These are phyloP conservation scores for Diorhabda carinulata DNA, from an alignment of 1,140 invertebrate genomes.

Conservation along the genomic window DNA sequence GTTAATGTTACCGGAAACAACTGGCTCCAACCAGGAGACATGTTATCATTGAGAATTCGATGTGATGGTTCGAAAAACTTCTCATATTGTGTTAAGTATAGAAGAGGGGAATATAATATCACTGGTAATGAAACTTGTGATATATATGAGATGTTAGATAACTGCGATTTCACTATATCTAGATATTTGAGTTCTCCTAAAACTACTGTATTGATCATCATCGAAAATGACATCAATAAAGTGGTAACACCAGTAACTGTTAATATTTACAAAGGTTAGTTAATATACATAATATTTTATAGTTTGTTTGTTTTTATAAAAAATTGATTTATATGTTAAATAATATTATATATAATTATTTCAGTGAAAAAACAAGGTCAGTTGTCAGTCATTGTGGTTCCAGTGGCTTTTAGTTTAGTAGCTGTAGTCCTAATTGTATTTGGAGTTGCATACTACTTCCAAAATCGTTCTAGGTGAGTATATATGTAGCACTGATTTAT, in stretches of 20 bases:
- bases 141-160: slow-evolving; percentile 42
- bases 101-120: slow-evolving; percentile 65
- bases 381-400: slow-evolving; percentile 79
- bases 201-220: slow-evolving; percentile 69
- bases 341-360: slow-evolving; percentile 40
- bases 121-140: slow-evolving; percentile 74
- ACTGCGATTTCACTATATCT: slow-evolving; percentile 60
- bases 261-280: slow-evolving; percentile 75
- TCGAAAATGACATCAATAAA: slow-evolving; percentile 69
- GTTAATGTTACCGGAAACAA: slow-evolving; percentile 65
- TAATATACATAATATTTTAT: too few relatives aligned
- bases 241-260: slow-evolving; percentile 65
- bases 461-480: slow-evolving; percentile 66
- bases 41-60: slow-evolving; percentile 64
- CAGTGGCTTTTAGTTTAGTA: slow-evolving; percentile 70
- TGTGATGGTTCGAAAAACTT: slow-evolving; percentile 71
- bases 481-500: neutral
- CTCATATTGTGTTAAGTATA: slow-evolving; percentile 60
- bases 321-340: too few relatives aligned
- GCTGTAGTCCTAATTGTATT: slow-evolving; percentile 79
- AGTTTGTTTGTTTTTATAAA: too few relatives aligned
- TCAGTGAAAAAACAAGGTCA: slow-evolving; percentile 70
- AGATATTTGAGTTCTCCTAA: slow-evolving; percentile 65
- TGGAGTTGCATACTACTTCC: slow-evolving; percentile 78
- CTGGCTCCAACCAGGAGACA: slow-evolving; percentile 75